phyloP scores from a whole-genome alignment of 1,140 invertebrate genomes.

The Argopecten irradians region DNA sequence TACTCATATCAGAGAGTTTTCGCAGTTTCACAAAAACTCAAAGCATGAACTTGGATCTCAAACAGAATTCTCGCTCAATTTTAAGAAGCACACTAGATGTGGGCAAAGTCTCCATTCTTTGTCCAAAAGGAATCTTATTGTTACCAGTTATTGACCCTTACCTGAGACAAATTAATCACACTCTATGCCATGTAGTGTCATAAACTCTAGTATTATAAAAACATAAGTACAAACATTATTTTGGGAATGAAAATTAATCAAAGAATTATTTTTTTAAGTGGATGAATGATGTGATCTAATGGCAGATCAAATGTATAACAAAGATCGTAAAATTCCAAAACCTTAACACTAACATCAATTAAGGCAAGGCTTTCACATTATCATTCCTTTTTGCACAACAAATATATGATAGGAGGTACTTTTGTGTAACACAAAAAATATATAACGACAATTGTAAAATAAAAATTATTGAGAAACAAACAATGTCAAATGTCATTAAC shows the following conservation, averaged over 20 bases:
- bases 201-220: not conserved
- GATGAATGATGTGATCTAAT: not conserved
- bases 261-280: not conserved
- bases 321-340: not conserved
- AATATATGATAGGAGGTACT: slow-evolving; percentile 1
- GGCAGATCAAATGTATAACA: not conserved
- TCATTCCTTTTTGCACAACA: not conserved
- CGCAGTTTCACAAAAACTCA: not conserved
- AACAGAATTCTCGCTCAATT: not conserved
- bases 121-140: not conserved
- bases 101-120: not conserved
- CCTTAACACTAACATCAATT: not conserved
- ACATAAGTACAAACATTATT: not conserved
- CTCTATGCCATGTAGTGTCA: too few relatives aligned
- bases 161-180: not conserved
- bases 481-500: not conserved
- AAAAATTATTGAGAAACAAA: not conserved
- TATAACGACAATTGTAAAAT: not conserved
- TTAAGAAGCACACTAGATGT: not conserved
- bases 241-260: not conserved
- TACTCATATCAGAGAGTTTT: not conserved
- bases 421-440: not conserved
- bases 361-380: not conserved
- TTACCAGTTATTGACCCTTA: not conserved
- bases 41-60: not conserved